Conservation (phyloP, 2,888 invertebrate genomes). For the Leucophenga montana region DNA sequence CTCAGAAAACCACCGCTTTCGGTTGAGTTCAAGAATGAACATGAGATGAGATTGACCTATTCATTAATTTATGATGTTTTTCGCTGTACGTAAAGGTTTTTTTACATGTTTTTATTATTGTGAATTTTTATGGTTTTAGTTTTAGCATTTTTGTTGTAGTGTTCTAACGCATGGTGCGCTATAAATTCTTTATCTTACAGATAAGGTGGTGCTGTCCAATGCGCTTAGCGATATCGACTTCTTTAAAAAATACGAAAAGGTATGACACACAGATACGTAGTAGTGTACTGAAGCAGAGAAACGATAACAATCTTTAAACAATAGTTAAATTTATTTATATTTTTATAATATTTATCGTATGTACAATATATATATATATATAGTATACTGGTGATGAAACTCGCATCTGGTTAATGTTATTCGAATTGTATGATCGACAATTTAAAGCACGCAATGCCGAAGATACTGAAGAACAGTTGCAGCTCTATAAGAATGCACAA, state of each 20-base stretch:
- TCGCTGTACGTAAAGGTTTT: slow-evolving; percentile 73
- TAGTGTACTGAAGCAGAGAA: no score
- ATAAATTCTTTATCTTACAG: slow-evolving; percentile 60
- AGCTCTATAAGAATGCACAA: slow-evolving; percentile 63
- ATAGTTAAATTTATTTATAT: slow-evolving; percentile 1
- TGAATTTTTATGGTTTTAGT: neutral
- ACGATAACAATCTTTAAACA: neutral
- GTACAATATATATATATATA: no score
- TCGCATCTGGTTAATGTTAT: slow-evolving; percentile 76
- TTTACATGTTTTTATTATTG: neutral
- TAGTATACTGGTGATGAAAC: slow-evolving; percentile 69
- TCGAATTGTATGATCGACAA: slow-evolving; percentile 75
- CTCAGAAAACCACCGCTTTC: slow-evolving; percentile 62
- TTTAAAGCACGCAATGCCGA: slow-evolving; percentile 72
- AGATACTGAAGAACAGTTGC: slow-evolving; percentile 53
- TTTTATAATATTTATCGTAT: slow-evolving; percentile 12
- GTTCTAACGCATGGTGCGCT: neutral
- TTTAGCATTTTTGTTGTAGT: neutral
- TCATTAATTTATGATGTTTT: slow-evolving; percentile 76
- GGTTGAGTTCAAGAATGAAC: slow-evolving; percentile 72
- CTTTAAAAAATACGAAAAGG: slow-evolving; percentile 69
- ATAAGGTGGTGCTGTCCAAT: slow-evolving; percentile 74
- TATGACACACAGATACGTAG: no score
- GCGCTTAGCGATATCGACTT: slow-evolving; percentile 74
- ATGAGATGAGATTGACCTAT: slow-evolving; percentile 76